Percentiles rank a stretch among this genome's conserved stretches.
These are phyloP conservation scores for Teleogryllus oceanicus DNA, from an alignment of 2,888 invertebrate species.

Conservation along the genomic window DNA sequence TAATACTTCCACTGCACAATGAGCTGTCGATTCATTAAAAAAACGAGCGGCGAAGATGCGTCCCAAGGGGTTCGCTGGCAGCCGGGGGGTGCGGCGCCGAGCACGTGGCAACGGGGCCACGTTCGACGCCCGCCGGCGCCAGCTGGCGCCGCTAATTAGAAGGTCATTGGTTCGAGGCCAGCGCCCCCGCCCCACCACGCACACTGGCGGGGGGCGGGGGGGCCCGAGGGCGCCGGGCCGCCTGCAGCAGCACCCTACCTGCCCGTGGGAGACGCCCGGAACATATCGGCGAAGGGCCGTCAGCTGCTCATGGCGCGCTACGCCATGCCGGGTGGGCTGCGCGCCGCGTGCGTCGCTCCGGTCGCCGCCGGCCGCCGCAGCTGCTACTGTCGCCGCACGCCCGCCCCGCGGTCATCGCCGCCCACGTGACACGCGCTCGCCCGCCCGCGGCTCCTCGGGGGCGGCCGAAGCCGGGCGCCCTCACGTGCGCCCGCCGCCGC, in stretches of 20 bases:
- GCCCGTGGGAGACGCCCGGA: not conserved
- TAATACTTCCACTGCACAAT: too few species aligned
- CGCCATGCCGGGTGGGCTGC: not conserved
- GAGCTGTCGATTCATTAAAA: too few species aligned
- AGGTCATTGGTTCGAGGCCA: slow-evolving; percentile 18
- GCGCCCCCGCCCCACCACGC: not conserved
- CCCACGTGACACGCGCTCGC: not conserved
- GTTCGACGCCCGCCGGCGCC: not conserved
- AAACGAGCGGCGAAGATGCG: too few species aligned
- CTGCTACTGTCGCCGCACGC: slow-evolving; percentile 8
- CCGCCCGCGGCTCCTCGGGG: not conserved
- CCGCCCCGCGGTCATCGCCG: not conserved
- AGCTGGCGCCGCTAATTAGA: slow-evolving; percentile 10
- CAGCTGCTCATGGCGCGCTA: slow-evolving; percentile 9
- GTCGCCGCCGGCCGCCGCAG: not conserved
- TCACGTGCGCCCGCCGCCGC: not conserved
- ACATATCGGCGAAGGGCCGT: not conserved
- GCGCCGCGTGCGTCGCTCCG: not conserved
- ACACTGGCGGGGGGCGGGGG: not conserved
- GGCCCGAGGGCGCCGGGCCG: not conserved
- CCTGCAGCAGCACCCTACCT: not conserved
- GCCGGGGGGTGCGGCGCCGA: not conserved
- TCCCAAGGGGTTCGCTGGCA: too few species aligned
- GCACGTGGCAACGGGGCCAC: not conserved
- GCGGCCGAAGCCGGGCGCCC: not conserved